Base-by-base conservation (phyloP, 2,113 vertebrate species). In the Catagonus wagneri region DNA sequence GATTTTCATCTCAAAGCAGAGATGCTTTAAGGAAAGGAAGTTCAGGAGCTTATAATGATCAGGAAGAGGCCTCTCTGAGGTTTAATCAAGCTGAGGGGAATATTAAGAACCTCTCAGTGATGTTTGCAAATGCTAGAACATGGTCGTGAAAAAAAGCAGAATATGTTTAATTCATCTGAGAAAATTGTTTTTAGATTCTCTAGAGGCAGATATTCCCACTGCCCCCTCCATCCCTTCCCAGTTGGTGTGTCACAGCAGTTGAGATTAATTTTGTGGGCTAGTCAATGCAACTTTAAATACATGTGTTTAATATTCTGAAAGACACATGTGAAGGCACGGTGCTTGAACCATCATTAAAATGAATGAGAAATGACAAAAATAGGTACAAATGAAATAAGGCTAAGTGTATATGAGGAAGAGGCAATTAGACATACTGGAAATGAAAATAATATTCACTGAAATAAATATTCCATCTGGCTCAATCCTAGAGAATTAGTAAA, bases 341-440 rank as follows among this genome's bases (percentile, higher is more conserved):
- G n/a, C 14, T 61, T 76, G 74, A 76, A n/a, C 29, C 29, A 52
- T 32, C n/a, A 54, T 50, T 85, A 63, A 89, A 83, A 84, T 84
- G 7, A 79, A 89, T 5, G 91, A 61, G 22, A 84, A 68, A n/a
- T 89, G 75, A 71, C 27, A 61, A 88, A 93, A 74, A 39, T 68
- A 89, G 4, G 17, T 36, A 89, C 32, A 96, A 81, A 75, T 68
- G 29, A 93, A 90, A 76, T 8, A 68, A 83, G 34, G 87, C 39
- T 78, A 85, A 56, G 22, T 81, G 2, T 44, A 16, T 44, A 68
- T 74, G 60, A 87, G 84, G 72, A 34, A 84, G n/a, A 32, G 76
- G 54, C 22, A 65, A 34, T 90, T 58, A 60, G 19, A 78, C 14
- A 15, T 56, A 60, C 50, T 76, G 13, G 17, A 74, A 69, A 78